Base-by-base conservation (phyloP, 1,140 invertebrate genomes). In the Akabosia matsudoensis region DNA sequence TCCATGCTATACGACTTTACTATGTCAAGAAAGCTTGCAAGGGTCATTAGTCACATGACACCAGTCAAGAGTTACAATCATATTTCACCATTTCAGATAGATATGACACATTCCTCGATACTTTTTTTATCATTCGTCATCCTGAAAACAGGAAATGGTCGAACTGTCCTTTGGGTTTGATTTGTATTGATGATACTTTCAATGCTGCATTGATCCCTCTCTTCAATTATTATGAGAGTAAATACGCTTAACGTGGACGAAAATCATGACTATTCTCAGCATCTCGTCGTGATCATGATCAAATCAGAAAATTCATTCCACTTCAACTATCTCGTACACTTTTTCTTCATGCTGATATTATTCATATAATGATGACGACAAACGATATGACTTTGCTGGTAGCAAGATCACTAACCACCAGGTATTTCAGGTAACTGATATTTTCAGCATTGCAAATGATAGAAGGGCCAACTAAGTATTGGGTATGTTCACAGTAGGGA, bases 21-120 rank as follows among this genome's bases (percentile, higher is more conserved):
- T 24, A 56, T 67, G 61, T 67, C 61, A 67, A 31, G 10, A 16
- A 30, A n/a, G 31, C 13, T n/a, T n/a, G 26, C 7, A 7, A 7
- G 31, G 61, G 61, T 67, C 61, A 67, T 67, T 67, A 67, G 61
- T 67, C 61, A 67, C 4, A 30, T 30, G 61, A 67, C 61, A 67
- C 28, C 28, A 22, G 4, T 18, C 37, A 67, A 67, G n/a, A n/a
- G 7, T 45, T 18, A 45, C 10, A 30, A 30, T 30, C 61, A 67
- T 67, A 67, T 31, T 67, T 67, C 61, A 67, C 61, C 61, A 56
- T 13, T 56, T 13, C n/a, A 56, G n/a, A n/a, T n/a, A n/a, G n/a
- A n/a, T 22, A 56, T 56, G 4, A 13, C 10, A 56, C 22, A 56
- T 56, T 56, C 7, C 3, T 3, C 24, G 7, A 7, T 3, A 24